Evolutionary conservation across 2,888 invertebrate genomes (phyloP), one percentile per base, ranked within the genome.

Genomic region (Mythimna ferrago): DNA sequence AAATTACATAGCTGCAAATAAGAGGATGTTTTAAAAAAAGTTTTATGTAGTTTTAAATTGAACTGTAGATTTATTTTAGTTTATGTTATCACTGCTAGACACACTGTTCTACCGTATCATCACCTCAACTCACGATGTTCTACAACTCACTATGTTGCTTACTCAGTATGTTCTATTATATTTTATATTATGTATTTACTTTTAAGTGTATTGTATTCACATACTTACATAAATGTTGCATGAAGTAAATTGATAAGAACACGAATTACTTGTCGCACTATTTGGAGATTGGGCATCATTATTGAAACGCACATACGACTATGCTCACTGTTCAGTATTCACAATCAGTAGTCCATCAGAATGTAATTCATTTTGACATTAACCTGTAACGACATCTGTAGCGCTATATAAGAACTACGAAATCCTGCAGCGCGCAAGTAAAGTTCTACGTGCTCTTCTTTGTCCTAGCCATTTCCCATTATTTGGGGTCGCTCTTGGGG

Each of bases 41-140:
- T 51, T 48, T 0, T 26, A 10, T 35, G 38, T 41, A 41, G 19
- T 70, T 51, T 16, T 48, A 48, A 19, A 21, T 63, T 56, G 9
- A 35, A 14, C 21, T 44, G 2, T 38, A 16, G n/a, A 26, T 75
- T 44, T 38, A n/a, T 56, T 66, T 72, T 54, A 7, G 6, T 66
- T 48, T 21, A 21, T 14, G 26, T 56, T 21, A 21, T 11, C 6
- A 56, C 14, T 56, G 11, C 21, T 54, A 21, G 10, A 48, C 6
- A 48, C 14, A 21, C 26, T 26, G 1, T 35, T 44, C 6, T 44
- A 21, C 21, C 10, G 3, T 48, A 48, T 19, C 16, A 19, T 48
- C 48, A 48, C 48, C 1, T 6, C 19, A 48, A 6, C 5, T 48
- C 48, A 48, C 48, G 5, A 48, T 16, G n/a, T n/a, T n/a, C n/a